A percentile compares a stretch with the other conserved stretches of the same genome.
These are phyloP conservation scores for Salmo trutta DNA, from an alignment of 2,797 vertebrate genomes.

Conservation along the genomic window DNA sequence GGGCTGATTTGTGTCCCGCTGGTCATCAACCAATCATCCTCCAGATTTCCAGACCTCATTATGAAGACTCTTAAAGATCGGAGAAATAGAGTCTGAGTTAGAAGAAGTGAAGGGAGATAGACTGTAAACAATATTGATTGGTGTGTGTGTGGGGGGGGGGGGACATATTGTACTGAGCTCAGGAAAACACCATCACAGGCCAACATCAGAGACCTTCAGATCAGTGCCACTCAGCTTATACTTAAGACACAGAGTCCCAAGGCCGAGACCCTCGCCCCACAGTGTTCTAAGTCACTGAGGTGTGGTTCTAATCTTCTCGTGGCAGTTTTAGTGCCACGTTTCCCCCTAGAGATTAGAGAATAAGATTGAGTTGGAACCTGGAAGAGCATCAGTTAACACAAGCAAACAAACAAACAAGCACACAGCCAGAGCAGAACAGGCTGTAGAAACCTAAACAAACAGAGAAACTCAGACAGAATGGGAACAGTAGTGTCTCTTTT, in stretches of 20 bases:
- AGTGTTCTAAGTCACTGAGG: not conserved
- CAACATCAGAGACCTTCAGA: no score
- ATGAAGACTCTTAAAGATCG: not conserved
- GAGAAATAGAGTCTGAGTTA: not conserved
- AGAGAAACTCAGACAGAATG: not conserved
- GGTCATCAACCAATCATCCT: conserved; percentile 63
- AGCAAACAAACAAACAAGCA: conserved; percentile 37
- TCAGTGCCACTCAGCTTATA: no score
- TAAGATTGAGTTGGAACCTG: conserved; percentile 35
- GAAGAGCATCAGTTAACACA: conserved; percentile 44
- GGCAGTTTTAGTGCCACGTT: conserved; percentile 54
- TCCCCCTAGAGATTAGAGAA: conserved; percentile 52
- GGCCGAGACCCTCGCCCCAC: not conserved
- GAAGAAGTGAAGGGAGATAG: not conserved
- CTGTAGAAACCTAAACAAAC: not conserved
- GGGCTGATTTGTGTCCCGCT: conserved; percentile 39
- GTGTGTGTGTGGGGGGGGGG: no score
- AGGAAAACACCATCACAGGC: no score
- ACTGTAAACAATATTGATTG: not conserved
- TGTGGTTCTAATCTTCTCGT: conserved; percentile 49
- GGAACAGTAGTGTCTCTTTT: not conserved
- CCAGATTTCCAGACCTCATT: conserved; percentile 37
- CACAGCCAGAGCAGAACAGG: conserved; percentile 29
- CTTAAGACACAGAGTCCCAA: not conserved
- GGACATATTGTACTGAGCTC: no score